Evolutionary conservation across 2,797 vertebrate genomes (phyloP).

Genomic region (Vireo griseus): DNA sequence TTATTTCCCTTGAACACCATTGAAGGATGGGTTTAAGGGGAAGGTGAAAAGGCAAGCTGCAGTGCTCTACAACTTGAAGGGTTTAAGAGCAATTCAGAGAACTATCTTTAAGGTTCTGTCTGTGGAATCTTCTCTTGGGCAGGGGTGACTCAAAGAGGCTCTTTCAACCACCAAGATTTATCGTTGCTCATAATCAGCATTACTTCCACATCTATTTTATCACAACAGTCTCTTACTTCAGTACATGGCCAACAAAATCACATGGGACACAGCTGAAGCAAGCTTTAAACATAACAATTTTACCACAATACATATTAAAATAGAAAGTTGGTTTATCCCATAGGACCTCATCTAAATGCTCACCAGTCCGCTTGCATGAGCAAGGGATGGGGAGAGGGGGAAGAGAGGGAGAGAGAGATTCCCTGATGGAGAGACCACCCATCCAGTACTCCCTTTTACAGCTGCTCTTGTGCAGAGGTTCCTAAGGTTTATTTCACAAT

Average conservation of each 20-base stretch:
- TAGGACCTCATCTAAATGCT: background rate
- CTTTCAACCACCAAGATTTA: background rate
- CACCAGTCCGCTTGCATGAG: background rate
- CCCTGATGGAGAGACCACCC: background rate
- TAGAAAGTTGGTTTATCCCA: background rate
- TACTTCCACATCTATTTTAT: background rate
- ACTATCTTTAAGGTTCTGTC: background rate
- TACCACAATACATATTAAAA: background rate
- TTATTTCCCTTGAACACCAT: background rate
- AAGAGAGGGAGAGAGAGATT: background rate
- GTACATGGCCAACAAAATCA: background rate
- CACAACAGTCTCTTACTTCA: background rate
- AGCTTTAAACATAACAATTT: background rate
- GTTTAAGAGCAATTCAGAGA: background rate
- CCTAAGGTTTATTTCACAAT: background rate
- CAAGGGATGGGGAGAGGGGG: background rate
- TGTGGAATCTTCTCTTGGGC: background rate
- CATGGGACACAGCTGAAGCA: background rate
- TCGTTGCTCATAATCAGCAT: background rate
- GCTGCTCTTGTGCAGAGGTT: background rate
- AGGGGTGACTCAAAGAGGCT: background rate
- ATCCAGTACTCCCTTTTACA: background rate
- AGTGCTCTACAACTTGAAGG: background rate
- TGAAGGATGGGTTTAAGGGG: background rate
- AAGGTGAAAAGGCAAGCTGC: background rate